Conservation (phyloP, 2,113 vertebrate genomes). For the Bufo gargarizans region DNA sequence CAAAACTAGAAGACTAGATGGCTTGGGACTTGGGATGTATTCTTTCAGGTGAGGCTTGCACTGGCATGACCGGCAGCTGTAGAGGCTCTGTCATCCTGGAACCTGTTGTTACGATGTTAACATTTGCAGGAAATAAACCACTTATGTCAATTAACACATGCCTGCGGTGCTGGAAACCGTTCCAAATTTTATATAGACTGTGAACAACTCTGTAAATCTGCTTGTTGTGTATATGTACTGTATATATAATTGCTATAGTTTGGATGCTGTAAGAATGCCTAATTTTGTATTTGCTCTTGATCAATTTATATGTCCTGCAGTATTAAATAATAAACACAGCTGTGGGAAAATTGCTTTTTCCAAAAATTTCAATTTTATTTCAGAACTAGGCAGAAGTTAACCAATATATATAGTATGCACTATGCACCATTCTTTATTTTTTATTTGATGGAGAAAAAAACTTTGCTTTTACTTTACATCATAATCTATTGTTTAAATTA, state of each 20-base stretch:
- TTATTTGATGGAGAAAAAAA: neutral
- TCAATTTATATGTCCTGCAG: neutral
- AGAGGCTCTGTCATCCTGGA: slow-evolving; percentile 35
- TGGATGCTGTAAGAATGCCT: neutral
- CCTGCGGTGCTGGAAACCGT: slow-evolving; percentile 43
- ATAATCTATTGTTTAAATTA: too few relatives aligned
- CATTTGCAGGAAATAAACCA: slow-evolving; percentile 47
- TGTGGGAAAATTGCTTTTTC: neutral
- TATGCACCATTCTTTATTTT: neutral
- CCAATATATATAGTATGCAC: neutral
- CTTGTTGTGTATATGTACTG: neutral
- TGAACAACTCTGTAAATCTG: slow-evolving; percentile 10
- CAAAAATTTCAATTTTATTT: neutral
- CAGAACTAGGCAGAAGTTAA: neutral
- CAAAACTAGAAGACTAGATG: neutral
- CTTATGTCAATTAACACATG: slow-evolving; percentile 44
- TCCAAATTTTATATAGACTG: slow-evolving; percentile 10
- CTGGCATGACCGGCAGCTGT: slow-evolving; percentile 40
- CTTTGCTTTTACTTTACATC: neutral
- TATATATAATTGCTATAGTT: slow-evolving; percentile 9
- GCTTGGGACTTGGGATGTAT: neutral
- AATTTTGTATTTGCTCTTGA: neutral
- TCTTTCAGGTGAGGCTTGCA: slow-evolving; percentile 18
- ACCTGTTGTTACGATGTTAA: slow-evolving; percentile 41
- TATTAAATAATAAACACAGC: neutral